Conservation (phyloP, 2,113 vertebrate genomes). For the Ptilonorhynchus violaceus region DNA sequence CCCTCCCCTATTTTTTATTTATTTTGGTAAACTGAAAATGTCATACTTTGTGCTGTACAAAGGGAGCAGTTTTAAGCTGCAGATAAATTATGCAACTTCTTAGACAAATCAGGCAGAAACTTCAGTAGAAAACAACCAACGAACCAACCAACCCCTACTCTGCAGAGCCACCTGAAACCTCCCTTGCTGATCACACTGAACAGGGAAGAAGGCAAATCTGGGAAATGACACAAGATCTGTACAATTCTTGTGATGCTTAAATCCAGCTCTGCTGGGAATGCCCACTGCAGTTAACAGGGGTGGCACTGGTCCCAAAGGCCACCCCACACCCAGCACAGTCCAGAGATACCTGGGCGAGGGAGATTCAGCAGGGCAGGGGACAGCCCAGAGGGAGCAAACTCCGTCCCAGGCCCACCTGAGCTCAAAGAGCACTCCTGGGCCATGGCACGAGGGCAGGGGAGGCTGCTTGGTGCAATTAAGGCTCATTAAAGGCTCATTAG, state of each 20-base stretch:
- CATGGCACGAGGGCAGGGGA: not conserved
- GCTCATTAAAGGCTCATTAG: not conserved
- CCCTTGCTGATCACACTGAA: not conserved
- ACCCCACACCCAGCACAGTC: fast-evolving
- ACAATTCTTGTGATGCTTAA: not conserved
- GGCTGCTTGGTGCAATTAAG: not conserved
- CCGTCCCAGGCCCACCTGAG: fast-evolving
- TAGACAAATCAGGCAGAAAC: not conserved
- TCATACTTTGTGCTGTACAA: not conserved
- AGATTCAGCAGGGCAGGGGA: fast-evolving
- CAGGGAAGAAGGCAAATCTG: not conserved
- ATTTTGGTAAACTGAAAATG: not conserved
- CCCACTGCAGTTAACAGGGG: not conserved
- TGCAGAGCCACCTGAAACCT: not conserved
- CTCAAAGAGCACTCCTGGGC: not conserved
- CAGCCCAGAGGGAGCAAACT: not conserved
- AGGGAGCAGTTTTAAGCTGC: not conserved
- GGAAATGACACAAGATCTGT: not conserved
- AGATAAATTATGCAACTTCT: not conserved
- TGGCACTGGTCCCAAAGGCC: not conserved
- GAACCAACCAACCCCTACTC: no score
- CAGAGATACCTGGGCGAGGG: not conserved
- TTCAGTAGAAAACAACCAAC: not conserved
- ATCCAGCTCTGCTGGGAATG: not conserved
- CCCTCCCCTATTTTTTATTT: not conserved